phyloP scores from a whole-genome alignment of 2,888 invertebrate genomes.

The Prosopocoilus inquinatus region DNA sequence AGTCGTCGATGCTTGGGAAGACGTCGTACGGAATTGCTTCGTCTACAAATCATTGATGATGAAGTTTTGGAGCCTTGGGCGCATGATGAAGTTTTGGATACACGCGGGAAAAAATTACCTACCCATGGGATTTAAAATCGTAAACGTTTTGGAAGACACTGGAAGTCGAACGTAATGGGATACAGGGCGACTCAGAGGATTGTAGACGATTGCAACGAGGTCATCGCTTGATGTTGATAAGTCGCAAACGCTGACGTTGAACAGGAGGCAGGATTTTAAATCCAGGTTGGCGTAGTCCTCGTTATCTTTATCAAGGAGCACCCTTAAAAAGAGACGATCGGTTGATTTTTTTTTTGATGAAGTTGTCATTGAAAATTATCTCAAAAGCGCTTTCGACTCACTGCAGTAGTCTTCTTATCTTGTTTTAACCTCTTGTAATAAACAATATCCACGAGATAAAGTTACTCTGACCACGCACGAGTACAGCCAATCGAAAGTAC shows the following conservation, averaged over 20 bases:
- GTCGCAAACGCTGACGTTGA: slow-evolving; percentile 63
- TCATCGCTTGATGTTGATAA: slow-evolving; percentile 52
- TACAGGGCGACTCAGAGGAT: slow-evolving; percentile 67
- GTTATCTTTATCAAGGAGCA: slow-evolving; percentile 19
- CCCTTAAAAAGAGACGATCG: slow-evolving; percentile 15
- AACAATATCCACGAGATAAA: too few species aligned
- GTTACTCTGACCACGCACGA: too few species aligned
- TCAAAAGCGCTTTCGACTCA: too few species aligned
- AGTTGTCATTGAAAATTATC: neutral
- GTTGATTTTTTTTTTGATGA: neutral
- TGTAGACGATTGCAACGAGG: slow-evolving; percentile 57
- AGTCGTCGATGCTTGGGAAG: slow-evolving; percentile 22
- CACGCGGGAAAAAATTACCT: too few species aligned
- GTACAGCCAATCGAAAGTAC: too few species aligned
- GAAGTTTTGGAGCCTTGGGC: too few species aligned
- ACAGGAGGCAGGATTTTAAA: slow-evolving; percentile 55
- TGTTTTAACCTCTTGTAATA: too few species aligned
- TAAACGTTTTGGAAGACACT: slow-evolving; percentile 40
- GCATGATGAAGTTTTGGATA: too few species aligned
- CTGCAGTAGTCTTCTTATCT: too few species aligned
- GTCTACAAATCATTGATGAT: too few species aligned
- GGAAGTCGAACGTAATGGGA: slow-evolving; percentile 64
- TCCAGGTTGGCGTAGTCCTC: slow-evolving; percentile 19
- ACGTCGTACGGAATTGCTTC: slow-evolving; percentile 21
- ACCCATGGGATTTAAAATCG: too few species aligned